Conservation (phyloP, 2,888 invertebrate genomes). For the Tolmerus cingulatus region DNA sequence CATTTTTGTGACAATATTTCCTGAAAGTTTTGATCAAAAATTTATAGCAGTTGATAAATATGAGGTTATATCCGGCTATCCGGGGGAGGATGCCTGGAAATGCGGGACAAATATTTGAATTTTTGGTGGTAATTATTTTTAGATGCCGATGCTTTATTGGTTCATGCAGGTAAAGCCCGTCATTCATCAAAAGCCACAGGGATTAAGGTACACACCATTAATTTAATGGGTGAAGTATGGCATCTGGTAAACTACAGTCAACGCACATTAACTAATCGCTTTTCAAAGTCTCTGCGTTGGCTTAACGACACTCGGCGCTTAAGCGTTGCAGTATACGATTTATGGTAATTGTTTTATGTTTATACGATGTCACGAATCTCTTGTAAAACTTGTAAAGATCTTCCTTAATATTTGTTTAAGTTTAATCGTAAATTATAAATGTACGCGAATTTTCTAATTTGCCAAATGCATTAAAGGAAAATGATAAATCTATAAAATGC, state of each 20-base stretch:
- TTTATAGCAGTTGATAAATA: neutral
- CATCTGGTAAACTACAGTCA: neutral
- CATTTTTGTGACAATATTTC: conserved; percentile 14
- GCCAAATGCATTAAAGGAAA: neutral
- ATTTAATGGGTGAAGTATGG: neutral
- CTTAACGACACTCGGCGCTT: neutral
- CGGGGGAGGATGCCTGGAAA: neutral
- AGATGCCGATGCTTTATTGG: neutral
- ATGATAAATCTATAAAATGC: neutral
- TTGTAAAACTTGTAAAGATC: neutral
- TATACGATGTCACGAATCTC: neutral
- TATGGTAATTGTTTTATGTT: neutral
- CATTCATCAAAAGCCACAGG: neutral
- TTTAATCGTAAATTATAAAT: neutral
- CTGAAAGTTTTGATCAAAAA: neutral
- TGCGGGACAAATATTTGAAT: neutral
- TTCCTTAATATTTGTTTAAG: neutral
- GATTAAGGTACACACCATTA: neutral
- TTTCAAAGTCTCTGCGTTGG: neutral
- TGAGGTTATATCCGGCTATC: neutral
- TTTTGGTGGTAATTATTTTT: neutral
- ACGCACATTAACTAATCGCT: neutral
- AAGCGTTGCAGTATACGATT: neutral
- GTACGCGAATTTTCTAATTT: neutral
- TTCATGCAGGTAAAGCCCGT: neutral